These are phyloP conservation scores for Herpetotheres cachinnans DNA, from an alignment of 2,113 vertebrate genomes.

Conservation along the genomic window DNA sequence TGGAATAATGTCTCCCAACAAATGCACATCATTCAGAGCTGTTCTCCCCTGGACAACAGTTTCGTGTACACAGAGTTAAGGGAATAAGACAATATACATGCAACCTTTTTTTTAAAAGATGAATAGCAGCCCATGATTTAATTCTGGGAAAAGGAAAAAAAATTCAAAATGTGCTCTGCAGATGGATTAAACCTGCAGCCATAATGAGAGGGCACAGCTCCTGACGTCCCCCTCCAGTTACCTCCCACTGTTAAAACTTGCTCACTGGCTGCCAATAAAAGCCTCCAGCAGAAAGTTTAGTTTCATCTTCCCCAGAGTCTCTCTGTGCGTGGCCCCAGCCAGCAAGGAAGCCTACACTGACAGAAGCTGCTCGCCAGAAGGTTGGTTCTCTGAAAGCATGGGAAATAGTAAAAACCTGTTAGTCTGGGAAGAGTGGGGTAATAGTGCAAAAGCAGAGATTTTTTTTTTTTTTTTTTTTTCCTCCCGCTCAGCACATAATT, in stretches of 20 bases:
- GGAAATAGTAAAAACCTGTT: neutral
- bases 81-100: neutral
- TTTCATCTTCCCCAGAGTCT: neutral
- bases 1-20: neutral
- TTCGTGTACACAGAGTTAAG: neutral
- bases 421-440: neutral
- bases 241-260: neutral
- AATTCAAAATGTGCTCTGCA: neutral
- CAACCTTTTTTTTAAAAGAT: neutral
- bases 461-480: neutral
- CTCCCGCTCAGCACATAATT: neutral
- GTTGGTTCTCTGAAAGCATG: neutral
- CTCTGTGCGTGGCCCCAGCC: rapidly evolving
- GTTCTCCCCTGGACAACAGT: neutral
- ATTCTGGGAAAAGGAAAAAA: too few relatives aligned
- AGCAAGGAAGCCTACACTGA: neutral
- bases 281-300: neutral
- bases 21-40: neutral
- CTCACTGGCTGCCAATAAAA: neutral
- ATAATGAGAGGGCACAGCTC: rapidly evolving
- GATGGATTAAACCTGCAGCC: rapidly evolving
- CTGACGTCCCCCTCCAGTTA: neutral
- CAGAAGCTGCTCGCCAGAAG: neutral
- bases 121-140: neutral
- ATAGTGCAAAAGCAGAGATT: neutral